Base-by-base conservation (phyloP, 2,113 vertebrate species). In the Salvelinus namaycush region DNA sequence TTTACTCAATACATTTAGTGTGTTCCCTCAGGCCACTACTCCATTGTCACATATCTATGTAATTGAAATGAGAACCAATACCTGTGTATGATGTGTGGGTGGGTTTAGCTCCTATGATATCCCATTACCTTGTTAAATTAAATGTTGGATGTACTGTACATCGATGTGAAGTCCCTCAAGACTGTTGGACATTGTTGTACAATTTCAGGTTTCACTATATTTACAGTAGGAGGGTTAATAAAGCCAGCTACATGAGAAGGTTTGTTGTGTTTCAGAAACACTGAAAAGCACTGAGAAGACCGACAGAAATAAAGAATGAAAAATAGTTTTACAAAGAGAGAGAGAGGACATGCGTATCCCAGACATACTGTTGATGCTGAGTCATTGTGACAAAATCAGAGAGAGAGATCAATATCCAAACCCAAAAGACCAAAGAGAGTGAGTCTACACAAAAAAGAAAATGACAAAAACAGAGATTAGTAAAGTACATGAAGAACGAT, bases 331-430 rank as follows among this genome's bases (percentile, higher is more conserved):
- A 34, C 26, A 5, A 18, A 80, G 27, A 73, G 54, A 75, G 70
- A 70, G n/a, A 51, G 62, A 29, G 26, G 9, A 79, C 88, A 89
- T 91, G 89, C 89, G 79, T 77, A 49, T 68, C 85, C 66, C 72
- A 80, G 51, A 78, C 81, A 86, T 85, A 81, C 79, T 72, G 75
- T 71, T 76, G 48, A 81, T 86, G 76, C 71, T 77, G 68, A 85
- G 60, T 72, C n/a, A 24, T 70, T 80, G 72, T 66, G 73, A 83
- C 75, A 78, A 74, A 73, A 83, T 75, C 79, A 79, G 48, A 78
- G 69, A 83, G 75, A 57, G 62, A 78, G 74, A 84, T 76, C 79
- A 84, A 87, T 76, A 29, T 18, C 13, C 22, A 31, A 44, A 54
- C 16, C 72, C 59, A 73, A 76, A 71, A 79, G 69, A 14, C 39